Percentiles rank a stretch among this genome's conserved stretches.
Conservation (phyloP, 2,113 vertebrate species). For the Gopherus flavomarginatus region DNA sequence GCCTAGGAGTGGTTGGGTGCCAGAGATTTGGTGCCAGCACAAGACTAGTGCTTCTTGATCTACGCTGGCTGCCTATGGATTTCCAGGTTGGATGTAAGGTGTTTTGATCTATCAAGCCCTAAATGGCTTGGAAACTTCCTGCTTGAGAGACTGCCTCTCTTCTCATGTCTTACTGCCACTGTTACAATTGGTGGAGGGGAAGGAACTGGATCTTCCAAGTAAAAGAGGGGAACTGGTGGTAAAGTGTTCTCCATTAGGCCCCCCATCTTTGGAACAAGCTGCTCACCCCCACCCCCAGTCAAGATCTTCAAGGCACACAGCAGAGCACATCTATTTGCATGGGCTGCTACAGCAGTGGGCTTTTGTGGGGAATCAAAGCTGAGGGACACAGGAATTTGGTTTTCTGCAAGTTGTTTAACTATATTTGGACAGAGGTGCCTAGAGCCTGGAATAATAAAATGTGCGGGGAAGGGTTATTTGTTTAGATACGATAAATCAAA, state of each 20-base stretch:
- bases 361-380: neutral
- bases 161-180: neutral
- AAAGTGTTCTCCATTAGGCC: too few species aligned
- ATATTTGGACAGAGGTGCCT: too few species aligned
- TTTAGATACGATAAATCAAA: neutral
- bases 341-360: neutral
- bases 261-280: neutral
- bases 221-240: neutral
- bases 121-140: neutral
- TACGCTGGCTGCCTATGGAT: neutral
- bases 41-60: neutral
- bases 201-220: neutral
- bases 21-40: too few species aligned
- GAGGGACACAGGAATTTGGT: neutral
- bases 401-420: neutral
- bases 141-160: neutral
- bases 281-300: too few species aligned
- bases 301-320: neutral
- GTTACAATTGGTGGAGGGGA: neutral
- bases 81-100: neutral
- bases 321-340: neutral
- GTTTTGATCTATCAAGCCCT: neutral
- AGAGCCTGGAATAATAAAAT: neutral
- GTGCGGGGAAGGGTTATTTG: neutral
- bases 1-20: neutral